Conservation (phyloP, 2,888 invertebrate genomes). For the Bombylius discolor region DNA sequence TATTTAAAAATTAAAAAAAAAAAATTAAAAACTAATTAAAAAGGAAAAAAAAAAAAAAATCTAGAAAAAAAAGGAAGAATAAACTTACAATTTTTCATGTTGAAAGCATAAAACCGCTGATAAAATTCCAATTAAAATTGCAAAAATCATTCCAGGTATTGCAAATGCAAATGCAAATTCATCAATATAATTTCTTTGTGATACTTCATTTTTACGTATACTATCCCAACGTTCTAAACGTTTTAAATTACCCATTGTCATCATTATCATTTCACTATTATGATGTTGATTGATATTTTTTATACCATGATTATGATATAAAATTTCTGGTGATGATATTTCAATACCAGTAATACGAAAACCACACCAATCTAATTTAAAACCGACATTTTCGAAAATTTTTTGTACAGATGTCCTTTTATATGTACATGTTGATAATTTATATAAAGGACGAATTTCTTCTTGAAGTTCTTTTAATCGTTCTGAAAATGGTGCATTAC, state of each 20-base stretch:
- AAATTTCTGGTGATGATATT: slow-evolving; percentile 28
- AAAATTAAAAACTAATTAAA: slow-evolving; percentile 14
- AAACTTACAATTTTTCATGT: slow-evolving; percentile 62
- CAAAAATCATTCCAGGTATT: slow-evolving; percentile 53
- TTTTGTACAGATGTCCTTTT: slow-evolving; percentile 77
- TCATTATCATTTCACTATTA: slow-evolving; percentile 3
- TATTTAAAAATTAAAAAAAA: background rate
- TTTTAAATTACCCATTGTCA: slow-evolving; percentile 30
- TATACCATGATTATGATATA: slow-evolving; percentile 29
- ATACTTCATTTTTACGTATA: slow-evolving; percentile 45
- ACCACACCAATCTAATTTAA: slow-evolving; percentile 79
- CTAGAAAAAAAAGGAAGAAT: background rate
- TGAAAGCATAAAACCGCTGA: slow-evolving; percentile 64
- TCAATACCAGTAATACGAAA: slow-evolving; percentile 57
- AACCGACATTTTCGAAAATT: slow-evolving; percentile 62
- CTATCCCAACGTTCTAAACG: slow-evolving; percentile 47
- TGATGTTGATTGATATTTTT: slow-evolving; percentile 14
- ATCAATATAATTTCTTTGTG: slow-evolving; percentile 52
- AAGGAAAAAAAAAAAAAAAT: slow-evolving; percentile 13
- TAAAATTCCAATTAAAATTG: slow-evolving; percentile 50
- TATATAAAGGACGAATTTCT: slow-evolving; percentile 69
- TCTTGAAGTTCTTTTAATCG: slow-evolving; percentile 42
- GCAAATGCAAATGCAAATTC: slow-evolving; percentile 58
- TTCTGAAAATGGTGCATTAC: slow-evolving; percentile 55
- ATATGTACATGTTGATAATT: slow-evolving; percentile 66